Evolutionary conservation across 1,140 invertebrate genomes (phyloP), one percentile per base, ranked within the genome.

Genomic region (Nautilus pompilius): DNA sequence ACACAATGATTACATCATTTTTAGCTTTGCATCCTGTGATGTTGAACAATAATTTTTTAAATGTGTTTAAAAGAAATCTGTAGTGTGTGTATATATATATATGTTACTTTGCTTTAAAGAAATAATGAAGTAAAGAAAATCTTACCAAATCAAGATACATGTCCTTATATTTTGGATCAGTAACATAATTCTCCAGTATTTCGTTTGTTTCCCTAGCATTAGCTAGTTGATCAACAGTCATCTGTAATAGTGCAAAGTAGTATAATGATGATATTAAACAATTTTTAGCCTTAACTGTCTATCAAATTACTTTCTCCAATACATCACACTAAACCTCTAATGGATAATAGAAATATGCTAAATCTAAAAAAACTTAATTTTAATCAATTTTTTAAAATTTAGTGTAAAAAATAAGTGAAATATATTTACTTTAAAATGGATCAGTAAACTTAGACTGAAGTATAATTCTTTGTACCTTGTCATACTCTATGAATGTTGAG

Each of bases 191-290:
- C 13, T 67, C 53, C 20, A 79, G 56, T 32, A 58, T 67, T 15
- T 67, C 61, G 33, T 62, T 69, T 10, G 69, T 53, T n/a, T 33
- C 22, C 10, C 63, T 53, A 8, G 73, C 73, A 26, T 77, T 61
- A 13, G 56, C 46, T 34, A 77, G 58, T 48, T 77, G 75, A 56
- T 70, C 69, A 13, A 77, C 58, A 32, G 70, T 74, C 55, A 78
- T 49, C 75, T 78, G 66, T 13, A 63, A 49, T 60, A 60, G 36
- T 13, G 45, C 29, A 56, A 63, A 59, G 22, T 56, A 20, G 54
- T 0, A 5, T 13, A 22, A 3, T 33, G 13, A 20, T 26, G 5
- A 10, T 24, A 24, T 17, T 48, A 17, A 17, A 48, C 5, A 28
- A 28, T 28, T 20, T 22, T 33, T 15, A 17, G 17, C 22, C 26